A percentile compares a stretch with the other conserved stretches of the same genome.
Conservation (phyloP, 2,113 vertebrate genomes). For the Condylura cristata region DNA sequence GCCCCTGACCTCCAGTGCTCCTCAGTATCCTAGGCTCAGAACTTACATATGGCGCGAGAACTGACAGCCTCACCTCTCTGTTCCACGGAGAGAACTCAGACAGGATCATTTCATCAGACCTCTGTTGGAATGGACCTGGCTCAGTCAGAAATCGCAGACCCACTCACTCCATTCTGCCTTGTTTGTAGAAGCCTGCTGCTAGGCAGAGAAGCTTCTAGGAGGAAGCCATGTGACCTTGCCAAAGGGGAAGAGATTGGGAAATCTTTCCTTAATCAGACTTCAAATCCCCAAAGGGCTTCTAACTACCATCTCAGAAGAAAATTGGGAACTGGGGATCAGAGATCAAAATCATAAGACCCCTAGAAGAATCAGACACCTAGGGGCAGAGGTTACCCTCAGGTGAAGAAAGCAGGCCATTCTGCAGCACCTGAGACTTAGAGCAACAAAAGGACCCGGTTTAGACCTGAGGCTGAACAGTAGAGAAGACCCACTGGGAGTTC, state of each 20-base stretch:
- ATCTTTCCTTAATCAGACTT: background rate
- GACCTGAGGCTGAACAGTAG: background rate
- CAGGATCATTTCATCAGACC: background rate
- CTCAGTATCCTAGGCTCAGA: background rate
- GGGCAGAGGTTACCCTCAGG: background rate
- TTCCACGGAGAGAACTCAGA: background rate
- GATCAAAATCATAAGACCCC: slow-evolving; percentile 1
- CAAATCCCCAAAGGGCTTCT: slow-evolving; percentile 2
- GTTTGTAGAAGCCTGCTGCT: background rate
- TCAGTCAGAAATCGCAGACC: background rate
- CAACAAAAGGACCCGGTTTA: background rate
- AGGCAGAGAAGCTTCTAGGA: background rate
- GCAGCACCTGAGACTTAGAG: background rate
- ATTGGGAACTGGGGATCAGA: background rate
- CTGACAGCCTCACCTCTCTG: background rate
- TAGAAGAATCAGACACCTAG: background rate
- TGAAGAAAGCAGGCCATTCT: slow-evolving; percentile 7
- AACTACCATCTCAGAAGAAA: slow-evolving; percentile 35
- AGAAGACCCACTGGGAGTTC: background rate
- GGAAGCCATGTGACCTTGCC: background rate
- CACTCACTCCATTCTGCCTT: background rate
- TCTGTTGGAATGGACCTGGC: background rate
- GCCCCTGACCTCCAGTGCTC: background rate
- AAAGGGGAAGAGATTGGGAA: background rate
- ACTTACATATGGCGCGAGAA: background rate